phyloP scores from a whole-genome alignment of 2,888 invertebrate species.

The Tachina fera region DNA sequence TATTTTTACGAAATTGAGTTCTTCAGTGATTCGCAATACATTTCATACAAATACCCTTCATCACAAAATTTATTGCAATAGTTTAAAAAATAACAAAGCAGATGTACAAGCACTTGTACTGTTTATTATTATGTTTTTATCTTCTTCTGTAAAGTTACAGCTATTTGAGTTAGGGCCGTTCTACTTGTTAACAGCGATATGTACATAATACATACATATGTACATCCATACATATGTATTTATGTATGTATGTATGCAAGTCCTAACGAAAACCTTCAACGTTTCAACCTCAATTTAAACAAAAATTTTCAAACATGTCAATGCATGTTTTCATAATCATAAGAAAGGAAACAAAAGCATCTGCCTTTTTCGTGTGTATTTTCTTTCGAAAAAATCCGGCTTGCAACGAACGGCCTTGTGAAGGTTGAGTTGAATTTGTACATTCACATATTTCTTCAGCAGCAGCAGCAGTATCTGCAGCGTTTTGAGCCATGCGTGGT shows the following conservation, averaged over 20 bases:
- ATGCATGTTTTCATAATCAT: constrained; percentile 32
- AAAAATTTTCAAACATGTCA: constrained; percentile 39
- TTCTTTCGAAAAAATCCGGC: constrained; percentile 76
- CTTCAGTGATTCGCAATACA: no score
- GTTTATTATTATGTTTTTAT: no score
- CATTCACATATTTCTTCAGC: constrained; percentile 48
- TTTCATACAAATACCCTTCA: no score
- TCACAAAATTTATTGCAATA: no score
- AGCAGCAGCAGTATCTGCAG: constrained; percentile 30
- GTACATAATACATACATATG: no score
- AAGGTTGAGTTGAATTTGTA: constrained; percentile 82
- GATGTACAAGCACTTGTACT: no score
- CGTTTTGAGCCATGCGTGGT: constrained; percentile 63
- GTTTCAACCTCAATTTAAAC: constrained; percentile 44
- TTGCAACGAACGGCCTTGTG: constrained; percentile 83
- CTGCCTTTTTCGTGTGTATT: constrained; percentile 54
- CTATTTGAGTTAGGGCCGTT: no score
- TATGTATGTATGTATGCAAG: not conserved
- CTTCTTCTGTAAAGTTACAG: no score
- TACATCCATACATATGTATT: not conserved
- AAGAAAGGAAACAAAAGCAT: constrained; percentile 34
- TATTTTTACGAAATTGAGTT: no score
- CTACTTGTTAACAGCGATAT: no score
- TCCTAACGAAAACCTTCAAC: constrained; percentile 10
- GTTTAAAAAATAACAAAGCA: no score